Conservation (phyloP, 2,888 invertebrate genomes). For the Apeira syringaria region DNA sequence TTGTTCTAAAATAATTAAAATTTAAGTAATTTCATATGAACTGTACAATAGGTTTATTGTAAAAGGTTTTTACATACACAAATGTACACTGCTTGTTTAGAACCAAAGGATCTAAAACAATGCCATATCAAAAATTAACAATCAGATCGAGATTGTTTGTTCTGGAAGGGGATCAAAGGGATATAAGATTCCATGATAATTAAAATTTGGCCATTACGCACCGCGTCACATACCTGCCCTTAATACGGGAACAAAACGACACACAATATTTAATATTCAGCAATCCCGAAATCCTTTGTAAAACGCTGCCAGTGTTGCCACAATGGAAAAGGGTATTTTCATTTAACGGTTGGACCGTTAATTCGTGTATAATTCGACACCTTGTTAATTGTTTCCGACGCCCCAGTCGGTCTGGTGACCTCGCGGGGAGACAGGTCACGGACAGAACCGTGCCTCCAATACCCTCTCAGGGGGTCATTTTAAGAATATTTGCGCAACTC, state of each 20-base stretch:
- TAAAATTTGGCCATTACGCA: conserved; percentile 55
- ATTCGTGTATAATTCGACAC: conserved; percentile 84
- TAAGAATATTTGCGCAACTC: conserved; percentile 80
- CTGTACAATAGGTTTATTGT: too few relatives aligned
- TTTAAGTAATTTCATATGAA: too few relatives aligned
- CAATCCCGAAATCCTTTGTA: conserved; percentile 80
- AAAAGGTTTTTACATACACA: too few relatives aligned
- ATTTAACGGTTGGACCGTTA: conserved; percentile 79
- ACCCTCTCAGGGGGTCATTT: conserved; percentile 71
- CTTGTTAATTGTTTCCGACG: conserved; percentile 83
- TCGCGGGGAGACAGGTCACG: conserved; percentile 60
- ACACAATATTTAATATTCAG: conserved; percentile 80
- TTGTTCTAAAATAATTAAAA: too few relatives aligned
- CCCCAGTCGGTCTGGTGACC: conserved; percentile 79
- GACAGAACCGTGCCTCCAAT: conserved; percentile 58
- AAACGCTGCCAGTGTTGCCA: conserved; percentile 64
- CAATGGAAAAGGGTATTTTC: conserved; percentile 82
- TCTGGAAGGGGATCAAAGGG: conserved; percentile 30
- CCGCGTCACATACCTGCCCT: conserved; percentile 55
- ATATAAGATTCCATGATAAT: conserved; percentile 39
- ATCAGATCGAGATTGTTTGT: conserved; percentile 29
- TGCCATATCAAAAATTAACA: conserved; percentile 27
- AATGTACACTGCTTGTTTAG: too few relatives aligned
- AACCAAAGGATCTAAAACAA: conserved; percentile 15
- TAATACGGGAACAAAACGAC: conserved; percentile 75